These are phyloP conservation scores for Oryctes rhinoceros DNA, from an alignment of 1,140 invertebrate species.

Conservation along the genomic window DNA sequence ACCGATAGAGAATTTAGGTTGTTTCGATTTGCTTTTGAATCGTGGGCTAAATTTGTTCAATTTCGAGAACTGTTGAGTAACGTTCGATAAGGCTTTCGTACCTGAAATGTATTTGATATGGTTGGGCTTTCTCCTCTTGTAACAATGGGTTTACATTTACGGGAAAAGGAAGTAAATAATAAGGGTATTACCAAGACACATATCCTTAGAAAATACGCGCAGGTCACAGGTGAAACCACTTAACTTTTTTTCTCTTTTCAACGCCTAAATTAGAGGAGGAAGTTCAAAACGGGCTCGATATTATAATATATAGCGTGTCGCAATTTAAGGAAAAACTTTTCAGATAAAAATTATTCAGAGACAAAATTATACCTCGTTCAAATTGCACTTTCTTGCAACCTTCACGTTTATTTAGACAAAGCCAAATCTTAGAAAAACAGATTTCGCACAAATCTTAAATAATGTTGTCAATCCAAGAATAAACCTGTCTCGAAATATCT, in stretches of 20 bases:
- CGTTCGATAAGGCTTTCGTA: slow-evolving; percentile 83
- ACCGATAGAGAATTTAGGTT: slow-evolving; percentile 65
- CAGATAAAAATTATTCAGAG: too few species aligned
- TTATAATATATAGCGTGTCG: too few species aligned
- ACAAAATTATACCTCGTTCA: too few species aligned
- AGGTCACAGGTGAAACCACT: neutral
- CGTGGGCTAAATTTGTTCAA: slow-evolving; percentile 78
- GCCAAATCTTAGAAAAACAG: too few species aligned
- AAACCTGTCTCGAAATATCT: too few species aligned
- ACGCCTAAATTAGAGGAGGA: neutral
- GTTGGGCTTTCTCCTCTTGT: neutral
- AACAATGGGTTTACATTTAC: neutral
- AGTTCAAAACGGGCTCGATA: too few species aligned
- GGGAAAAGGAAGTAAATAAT: neutral
- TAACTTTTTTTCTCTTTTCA: neutral
- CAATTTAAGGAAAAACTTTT: too few species aligned
- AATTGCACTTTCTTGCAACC: too few species aligned
- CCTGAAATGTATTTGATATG: slow-evolving; percentile 59
- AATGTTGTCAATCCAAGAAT: too few species aligned
- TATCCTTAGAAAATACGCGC: neutral
- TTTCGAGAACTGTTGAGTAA: slow-evolving; percentile 86
- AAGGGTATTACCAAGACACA: neutral
- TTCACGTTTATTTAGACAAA: too few species aligned
- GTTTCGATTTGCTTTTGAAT: slow-evolving; percentile 64
- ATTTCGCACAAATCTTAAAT: too few species aligned